Base-by-base conservation (phyloP, 2,113 vertebrate species). In the Puffinus mauretanicus region DNA sequence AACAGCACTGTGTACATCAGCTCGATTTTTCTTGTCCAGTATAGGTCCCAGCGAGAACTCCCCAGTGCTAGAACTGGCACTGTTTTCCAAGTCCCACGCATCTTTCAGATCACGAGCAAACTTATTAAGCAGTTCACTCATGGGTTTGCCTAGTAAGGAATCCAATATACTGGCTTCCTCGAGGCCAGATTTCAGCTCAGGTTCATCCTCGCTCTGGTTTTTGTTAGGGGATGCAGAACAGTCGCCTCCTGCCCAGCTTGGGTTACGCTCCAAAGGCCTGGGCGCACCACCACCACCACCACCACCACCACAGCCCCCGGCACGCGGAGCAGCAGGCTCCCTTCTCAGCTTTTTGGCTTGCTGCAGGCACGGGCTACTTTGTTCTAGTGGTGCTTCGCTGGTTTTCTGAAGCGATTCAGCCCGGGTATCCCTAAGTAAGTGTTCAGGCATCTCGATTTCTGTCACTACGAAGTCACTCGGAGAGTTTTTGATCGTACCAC, bases 391-490 rank as follows among this genome's bases (percentile, higher is more conserved):
- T 14, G 12, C 80, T 64, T 84, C 57, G 52, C 36, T 27, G 65
- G 19, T 44, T 32, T 67, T 21, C n/a, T 7, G 61, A 38, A 32
- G 38, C 36, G 27, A 5, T 16, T 81, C 52, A 13, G 69, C 19
- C 11, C 19, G 30, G 25, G 46, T 34, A 13, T 94, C 94, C 29
- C 95, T 96, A 29, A 98, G 98, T 9, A 90, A 47, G 10, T 89
- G 97, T 2, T 98, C 97, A 5, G 88, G 70, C 13, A 92, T 71
- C 96, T 99, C 98, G 32, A 99, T 98, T 91, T 99, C 99, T 9
- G 95, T 98, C 93, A 99, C 99, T 18, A 99, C 90, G 93, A 99
- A 99, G 97, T 99, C 99, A 69, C 88, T 90, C n/a, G 98, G 98
- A 2, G 96, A 98, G 84, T 97, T 98, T 98, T 99, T 99, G 91